A percentile compares a stretch with the other conserved stretches of the same genome.
Evolutionary conservation across 2,113 vertebrate species (phyloP).

Genomic region (Cyprinodon tularosa): DNA sequence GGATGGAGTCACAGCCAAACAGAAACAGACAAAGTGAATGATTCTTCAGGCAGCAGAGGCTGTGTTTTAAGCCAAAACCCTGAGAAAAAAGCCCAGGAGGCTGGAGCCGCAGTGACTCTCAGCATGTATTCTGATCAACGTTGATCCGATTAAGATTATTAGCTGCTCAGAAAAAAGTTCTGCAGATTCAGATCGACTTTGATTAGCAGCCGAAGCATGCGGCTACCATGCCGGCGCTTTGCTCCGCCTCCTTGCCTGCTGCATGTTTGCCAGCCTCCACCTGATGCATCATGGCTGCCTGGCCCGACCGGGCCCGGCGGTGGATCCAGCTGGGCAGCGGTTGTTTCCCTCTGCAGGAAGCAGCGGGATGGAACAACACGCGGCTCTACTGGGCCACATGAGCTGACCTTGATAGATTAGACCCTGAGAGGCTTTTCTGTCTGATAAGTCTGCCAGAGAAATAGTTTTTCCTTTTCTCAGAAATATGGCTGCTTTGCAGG

Average conservation of each 20-base stretch:
- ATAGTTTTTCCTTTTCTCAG: conserved; percentile 68
- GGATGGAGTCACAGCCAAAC: neutral
- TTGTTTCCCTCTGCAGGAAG: conserved; percentile 53
- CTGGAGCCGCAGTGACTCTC: neutral
- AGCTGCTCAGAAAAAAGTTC: too few species aligned
- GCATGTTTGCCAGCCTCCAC: neutral
- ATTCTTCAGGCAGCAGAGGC: neutral
- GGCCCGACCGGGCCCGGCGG: conserved; percentile 3
- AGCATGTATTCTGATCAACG: neutral
- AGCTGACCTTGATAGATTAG: conserved; percentile 83
- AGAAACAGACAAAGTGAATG: neutral
- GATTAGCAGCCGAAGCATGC: neutral
- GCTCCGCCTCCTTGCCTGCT: neutral
- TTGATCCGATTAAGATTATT: too few species aligned
- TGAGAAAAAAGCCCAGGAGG: too few species aligned
- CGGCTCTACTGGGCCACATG: conserved; percentile 74
- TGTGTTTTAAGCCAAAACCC: too few species aligned
- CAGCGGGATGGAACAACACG: conserved; percentile 70
- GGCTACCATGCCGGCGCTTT: neutral
- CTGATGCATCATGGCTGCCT: neutral
- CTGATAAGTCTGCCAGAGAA: conserved; percentile 74
- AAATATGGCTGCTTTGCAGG: conserved; percentile 58
- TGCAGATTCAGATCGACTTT: neutral
- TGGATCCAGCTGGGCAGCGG: conserved; percentile 24
- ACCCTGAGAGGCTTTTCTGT: conserved; percentile 70